These are phyloP conservation scores for Sinosuthora webbiana DNA, from an alignment of 2,113 vertebrate genomes.

Conservation along the genomic window DNA sequence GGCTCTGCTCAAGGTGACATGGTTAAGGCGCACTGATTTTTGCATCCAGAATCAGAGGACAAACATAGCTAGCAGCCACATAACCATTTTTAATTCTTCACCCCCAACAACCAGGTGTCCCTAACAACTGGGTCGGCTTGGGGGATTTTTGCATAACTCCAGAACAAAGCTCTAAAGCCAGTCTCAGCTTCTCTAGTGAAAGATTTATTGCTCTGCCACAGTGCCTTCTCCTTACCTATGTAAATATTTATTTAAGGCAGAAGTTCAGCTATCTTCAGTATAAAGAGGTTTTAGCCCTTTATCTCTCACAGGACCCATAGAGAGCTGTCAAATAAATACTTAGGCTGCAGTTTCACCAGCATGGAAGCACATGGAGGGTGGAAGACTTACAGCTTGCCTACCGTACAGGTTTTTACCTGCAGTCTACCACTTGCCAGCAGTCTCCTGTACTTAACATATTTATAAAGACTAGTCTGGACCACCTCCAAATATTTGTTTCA, in stretches of 20 bases:
- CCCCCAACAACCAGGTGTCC: neutral
- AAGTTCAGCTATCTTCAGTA: constrained; percentile 28
- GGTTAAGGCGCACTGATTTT: neutral
- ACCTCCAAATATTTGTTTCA: constrained; percentile 53
- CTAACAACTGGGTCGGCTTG: neutral
- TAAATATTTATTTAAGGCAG: constrained; percentile 38
- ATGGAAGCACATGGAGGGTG: neutral
- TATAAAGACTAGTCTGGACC: constrained; percentile 4
- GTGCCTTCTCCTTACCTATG: constrained; percentile 11
- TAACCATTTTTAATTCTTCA: neutral
- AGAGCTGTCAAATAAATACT: neutral
- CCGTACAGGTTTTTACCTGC: neutral
- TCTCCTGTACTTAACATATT: neutral
- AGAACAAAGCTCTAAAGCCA: neutral
- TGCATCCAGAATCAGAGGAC: neutral
- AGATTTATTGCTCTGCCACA: neutral
- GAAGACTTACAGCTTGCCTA: neutral
- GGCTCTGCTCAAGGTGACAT: neutral
- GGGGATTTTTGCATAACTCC: neutral
- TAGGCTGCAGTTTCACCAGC: neutral
- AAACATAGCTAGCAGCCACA: neutral
- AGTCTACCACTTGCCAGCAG: neutral
- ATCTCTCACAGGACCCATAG: neutral
- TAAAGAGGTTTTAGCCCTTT: neutral
- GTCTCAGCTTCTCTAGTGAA: neutral